A percentile compares a stretch with the other conserved stretches of the same genome.
Conservation (phyloP, 2,113 vertebrate genomes). For the Oncorhynchus gorbuscha region DNA sequence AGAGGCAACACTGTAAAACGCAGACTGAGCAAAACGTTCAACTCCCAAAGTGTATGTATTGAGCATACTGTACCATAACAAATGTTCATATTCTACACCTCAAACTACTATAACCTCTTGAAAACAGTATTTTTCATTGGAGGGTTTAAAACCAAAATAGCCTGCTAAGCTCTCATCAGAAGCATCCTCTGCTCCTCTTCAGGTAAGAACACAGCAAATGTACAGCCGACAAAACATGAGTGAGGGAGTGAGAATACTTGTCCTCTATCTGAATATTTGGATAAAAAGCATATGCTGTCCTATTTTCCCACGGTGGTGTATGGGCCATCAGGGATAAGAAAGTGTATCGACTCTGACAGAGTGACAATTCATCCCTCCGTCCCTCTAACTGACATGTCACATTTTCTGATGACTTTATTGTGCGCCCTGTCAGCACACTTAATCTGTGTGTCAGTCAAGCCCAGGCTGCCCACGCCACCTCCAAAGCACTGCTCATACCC, state of each 20-base stretch:
- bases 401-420: conserved; percentile 89
- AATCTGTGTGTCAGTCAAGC: conserved; percentile 84
- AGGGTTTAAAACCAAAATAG: conserved; percentile 32
- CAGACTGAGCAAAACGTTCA: not conserved
- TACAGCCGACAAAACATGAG: conserved; percentile 34
- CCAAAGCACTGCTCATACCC: conserved; percentile 77
- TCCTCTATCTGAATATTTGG: conserved; percentile 70
- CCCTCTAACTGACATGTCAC: conserved; percentile 83
- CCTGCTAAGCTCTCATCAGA: not conserved
- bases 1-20: not conserved
- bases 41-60: not conserved
- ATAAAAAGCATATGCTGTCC: conserved; percentile 40
- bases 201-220: conserved; percentile 51
- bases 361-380: conserved; percentile 86
- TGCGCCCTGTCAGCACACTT: conserved; percentile 88
- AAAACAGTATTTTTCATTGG: not conserved
- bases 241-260: conserved; percentile 57
- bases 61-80: not conserved
- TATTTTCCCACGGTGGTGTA: conserved; percentile 74
- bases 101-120: not conserved
- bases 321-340: conserved; percentile 82
- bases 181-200: conserved; percentile 34
- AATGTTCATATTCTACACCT: not conserved
- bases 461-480: conserved; percentile 52
- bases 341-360: conserved; percentile 81